phyloP scores from a whole-genome alignment of 2,888 invertebrate species.

The Diplazon laetatorius region DNA sequence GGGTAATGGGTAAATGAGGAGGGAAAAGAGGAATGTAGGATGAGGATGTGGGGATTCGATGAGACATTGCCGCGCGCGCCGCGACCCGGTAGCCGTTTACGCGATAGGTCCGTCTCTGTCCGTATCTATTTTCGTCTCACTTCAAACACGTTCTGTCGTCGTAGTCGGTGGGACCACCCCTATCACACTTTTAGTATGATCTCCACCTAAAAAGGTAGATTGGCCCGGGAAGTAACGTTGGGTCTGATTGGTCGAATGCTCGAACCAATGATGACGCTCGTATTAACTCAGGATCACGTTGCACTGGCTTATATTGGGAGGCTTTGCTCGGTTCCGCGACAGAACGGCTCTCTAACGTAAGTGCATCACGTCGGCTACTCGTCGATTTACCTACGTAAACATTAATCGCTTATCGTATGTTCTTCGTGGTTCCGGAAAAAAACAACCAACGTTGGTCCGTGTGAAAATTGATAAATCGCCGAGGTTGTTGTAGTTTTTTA shows the following conservation, averaged over 20 bases:
- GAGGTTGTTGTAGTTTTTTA: neutral
- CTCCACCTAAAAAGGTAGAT: slow-evolving; percentile 88
- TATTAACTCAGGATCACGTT: slow-evolving; percentile 89
- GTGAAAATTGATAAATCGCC: neutral
- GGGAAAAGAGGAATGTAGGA: neutral
- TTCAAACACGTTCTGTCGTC: slow-evolving; percentile 71
- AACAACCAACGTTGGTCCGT: neutral
- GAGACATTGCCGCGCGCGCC: slow-evolving; percentile 13
- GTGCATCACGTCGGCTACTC: slow-evolving; percentile 84
- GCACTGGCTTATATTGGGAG: slow-evolving; percentile 91
- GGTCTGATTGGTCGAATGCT: slow-evolving; percentile 81
- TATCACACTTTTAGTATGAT: slow-evolving; percentile 82
- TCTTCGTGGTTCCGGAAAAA: slow-evolving; percentile 3
- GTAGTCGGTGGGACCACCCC: slow-evolving; percentile 77
- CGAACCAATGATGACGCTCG: slow-evolving; percentile 82
- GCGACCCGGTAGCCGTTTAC: slow-evolving; percentile 39
- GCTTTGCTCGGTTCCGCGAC: slow-evolving; percentile 90
- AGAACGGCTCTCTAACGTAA: slow-evolving; percentile 99
- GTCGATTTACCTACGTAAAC: slow-evolving; percentile 26
- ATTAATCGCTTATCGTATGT: neutral
- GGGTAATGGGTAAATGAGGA: too few relatives aligned
- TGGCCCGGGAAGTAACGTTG: slow-evolving; percentile 83
- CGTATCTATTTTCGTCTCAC: slow-evolving; percentile 79
- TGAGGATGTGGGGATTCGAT: slow-evolving; percentile 48
- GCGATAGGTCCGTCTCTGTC: slow-evolving; percentile 62